A percentile compares a stretch with the other conserved stretches of the same genome.
These are phyloP conservation scores for Bungarus multicinctus DNA, from an alignment of 2,113 vertebrate species.

Conservation along the genomic window DNA sequence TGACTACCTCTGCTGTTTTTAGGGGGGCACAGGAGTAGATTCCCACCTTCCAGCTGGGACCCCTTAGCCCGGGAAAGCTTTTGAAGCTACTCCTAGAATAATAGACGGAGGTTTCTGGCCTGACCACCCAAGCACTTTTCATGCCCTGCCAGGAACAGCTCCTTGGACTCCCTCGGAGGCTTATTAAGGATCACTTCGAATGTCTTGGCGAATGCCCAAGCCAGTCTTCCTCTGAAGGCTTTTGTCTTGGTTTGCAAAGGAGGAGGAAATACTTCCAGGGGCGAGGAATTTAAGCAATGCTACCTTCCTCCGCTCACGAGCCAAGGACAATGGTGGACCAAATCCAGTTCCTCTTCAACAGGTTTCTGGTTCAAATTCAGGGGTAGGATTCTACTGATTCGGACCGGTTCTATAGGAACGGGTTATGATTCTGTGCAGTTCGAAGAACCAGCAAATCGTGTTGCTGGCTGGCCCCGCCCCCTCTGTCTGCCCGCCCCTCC, in stretches of 20 bases:
- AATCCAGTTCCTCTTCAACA: neutral
- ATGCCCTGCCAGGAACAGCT: constrained; percentile 57
- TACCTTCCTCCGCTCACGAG: neutral
- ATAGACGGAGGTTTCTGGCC: constrained; percentile 5
- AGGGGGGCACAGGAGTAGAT: neutral
- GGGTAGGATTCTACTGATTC: too few relatives aligned
- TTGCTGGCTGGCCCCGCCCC: too few relatives aligned
- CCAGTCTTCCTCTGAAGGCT: constrained; percentile 19
- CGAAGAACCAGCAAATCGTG: too few relatives aligned
- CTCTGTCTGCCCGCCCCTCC: too few relatives aligned
- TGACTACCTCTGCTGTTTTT: accelerated
- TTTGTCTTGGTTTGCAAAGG: neutral
- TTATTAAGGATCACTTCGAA: constrained; percentile 47
- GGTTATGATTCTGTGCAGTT: too few relatives aligned
- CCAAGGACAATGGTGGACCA: neutral
- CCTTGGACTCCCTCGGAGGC: constrained; percentile 33
- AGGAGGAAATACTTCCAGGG: constrained; percentile 40
- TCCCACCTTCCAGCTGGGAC: constrained; percentile 9
- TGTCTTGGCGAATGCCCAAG: constrained; percentile 30
- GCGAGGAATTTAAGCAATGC: neutral
- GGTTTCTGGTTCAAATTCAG: too few relatives aligned
- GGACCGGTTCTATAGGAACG: too few relatives aligned
- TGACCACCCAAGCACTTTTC: neutral
- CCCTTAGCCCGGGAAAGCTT: neutral
- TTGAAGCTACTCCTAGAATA: constrained; percentile 7